Base-by-base conservation (phyloP, 2,888 invertebrate genomes). In the Iselma pallidipennis region DNA sequence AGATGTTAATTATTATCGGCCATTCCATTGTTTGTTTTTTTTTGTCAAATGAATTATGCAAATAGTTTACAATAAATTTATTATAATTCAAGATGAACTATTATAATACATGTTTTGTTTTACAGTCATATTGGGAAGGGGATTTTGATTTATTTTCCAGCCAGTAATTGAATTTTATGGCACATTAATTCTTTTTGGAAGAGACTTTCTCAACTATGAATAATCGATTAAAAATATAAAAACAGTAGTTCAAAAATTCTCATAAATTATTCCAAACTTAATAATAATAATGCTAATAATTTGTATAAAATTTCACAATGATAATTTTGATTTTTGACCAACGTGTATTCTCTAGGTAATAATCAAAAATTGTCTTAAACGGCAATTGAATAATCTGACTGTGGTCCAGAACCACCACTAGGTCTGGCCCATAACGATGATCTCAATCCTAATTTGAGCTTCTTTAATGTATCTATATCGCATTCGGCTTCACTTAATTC, bases 311-410 rank as follows among this genome's bases (percentile, higher is more conserved):
- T 55, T 61, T 57, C 53, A 49, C 19, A 55, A 45, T 45, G 45
- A 63, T 61, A 64, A 66, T 65, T 66, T 66, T 66, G 62, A 66
- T 63, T 66, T 57, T 37, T 50, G 51, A 63, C 54, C 57, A 57
- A n/a, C 19, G n/a, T 12, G 56, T 56, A 12, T 9, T 37, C 16
- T 51, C 28, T 54, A 54, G n/a, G n/a, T n/a, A n/a, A n/a, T n/a
- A n/a, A n/a, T n/a, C n/a, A n/a, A 49, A 57, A 45, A 49, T 21
- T 33, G 14, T 57, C 76, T 86, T 87, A 90, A 80, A 90, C 90
- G 68, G 90, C 89, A 82, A 90, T 90, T 63, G 90, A 90, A 78
- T 90, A 90, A 81, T 90, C 90, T 71, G 89, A 88, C 72, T 88
- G 87, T 72, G 88, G 87, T 31, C 65, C 67, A 19, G 54, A 70